These are phyloP conservation scores for Metacarcinus magister DNA, from an alignment of 2,888 invertebrate genomes.

Conservation along the genomic window DNA sequence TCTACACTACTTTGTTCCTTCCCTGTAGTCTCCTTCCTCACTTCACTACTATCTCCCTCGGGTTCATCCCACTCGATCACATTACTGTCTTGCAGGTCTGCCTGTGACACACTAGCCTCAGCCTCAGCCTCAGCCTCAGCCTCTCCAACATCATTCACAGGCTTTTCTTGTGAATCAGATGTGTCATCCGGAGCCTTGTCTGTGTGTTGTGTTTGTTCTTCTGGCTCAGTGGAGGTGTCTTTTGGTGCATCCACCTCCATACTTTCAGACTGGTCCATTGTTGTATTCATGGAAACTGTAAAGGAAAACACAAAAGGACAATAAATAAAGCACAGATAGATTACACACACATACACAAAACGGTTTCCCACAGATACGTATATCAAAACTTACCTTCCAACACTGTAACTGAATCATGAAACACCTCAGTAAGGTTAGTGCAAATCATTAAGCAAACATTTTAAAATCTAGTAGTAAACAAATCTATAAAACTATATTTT, in stretches of 20 bases:
- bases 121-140: too few species aligned
- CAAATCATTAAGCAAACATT: too few species aligned
- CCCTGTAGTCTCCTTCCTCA: not conserved
- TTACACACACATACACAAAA: not conserved
- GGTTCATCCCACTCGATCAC: not conserved
- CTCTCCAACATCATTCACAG: not conserved
- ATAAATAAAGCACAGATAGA: not conserved
- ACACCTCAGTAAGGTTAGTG: too few species aligned
- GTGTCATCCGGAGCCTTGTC: not conserved
- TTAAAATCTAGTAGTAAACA: too few species aligned
- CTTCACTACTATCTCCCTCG: not conserved
- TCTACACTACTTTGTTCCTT: not conserved
- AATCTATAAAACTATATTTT: too few species aligned
- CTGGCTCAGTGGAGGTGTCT: not conserved
- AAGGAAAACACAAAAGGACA: not conserved
- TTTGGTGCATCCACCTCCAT: not conserved
- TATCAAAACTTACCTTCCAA: too few species aligned
- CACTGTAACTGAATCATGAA: too few species aligned
- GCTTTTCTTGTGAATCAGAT: not conserved
- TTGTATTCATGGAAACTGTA: not conserved
- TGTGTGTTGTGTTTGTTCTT: not conserved
- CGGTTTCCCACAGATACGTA: not conserved
- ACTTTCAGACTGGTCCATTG: not conserved
- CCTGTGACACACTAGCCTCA: not conserved
- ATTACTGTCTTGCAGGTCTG: not conserved